These are phyloP conservation scores for Aphrophora alni DNA, from an alignment of 2,888 invertebrate species.

Conservation along the genomic window DNA sequence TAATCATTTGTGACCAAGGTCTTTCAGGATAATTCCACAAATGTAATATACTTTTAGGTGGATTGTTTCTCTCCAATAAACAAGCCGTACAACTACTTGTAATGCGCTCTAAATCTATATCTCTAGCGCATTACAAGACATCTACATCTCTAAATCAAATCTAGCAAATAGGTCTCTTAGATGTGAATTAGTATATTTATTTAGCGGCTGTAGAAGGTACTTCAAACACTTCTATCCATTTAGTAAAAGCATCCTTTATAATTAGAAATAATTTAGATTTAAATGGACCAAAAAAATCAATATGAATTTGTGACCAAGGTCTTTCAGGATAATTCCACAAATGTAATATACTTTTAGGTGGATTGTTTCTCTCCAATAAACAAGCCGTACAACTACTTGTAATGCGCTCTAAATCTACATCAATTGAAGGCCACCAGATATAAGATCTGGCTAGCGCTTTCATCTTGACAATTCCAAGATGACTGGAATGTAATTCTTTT, in stretches of 20 bases:
- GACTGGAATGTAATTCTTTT: slow-evolving; percentile 12
- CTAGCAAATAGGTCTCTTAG: slow-evolving; percentile 12
- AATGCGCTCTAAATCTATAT: too few relatives aligned
- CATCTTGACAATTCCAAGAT: slow-evolving; percentile 28
- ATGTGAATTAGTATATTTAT: slow-evolving; percentile 6
- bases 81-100: too few relatives aligned
- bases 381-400: not conserved
- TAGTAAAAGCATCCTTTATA: slow-evolving; percentile 6
- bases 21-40: too few relatives aligned
- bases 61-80: too few relatives aligned
- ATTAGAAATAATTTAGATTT: slow-evolving; percentile 2
- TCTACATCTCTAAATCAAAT: not conserved
- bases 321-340: not conserved
- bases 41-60: too few relatives aligned
- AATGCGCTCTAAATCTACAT: slow-evolving; percentile 9
- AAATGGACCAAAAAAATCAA: slow-evolving; percentile 19
- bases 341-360: not conserved
- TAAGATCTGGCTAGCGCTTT: slow-evolving; percentile 24
- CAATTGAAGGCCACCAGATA: slow-evolving; percentile 21
- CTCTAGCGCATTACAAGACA: too few relatives aligned
- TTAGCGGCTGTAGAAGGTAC: not conserved
- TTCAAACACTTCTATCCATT: slow-evolving; percentile 22
- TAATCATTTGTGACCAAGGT: too few relatives aligned
- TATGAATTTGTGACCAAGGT: slow-evolving; percentile 11
- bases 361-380: not conserved